Evolutionary conservation across 2,113 vertebrate species (phyloP), one percentile per base, ranked within the genome.

Genomic region (Cervus canadensis): DNA sequence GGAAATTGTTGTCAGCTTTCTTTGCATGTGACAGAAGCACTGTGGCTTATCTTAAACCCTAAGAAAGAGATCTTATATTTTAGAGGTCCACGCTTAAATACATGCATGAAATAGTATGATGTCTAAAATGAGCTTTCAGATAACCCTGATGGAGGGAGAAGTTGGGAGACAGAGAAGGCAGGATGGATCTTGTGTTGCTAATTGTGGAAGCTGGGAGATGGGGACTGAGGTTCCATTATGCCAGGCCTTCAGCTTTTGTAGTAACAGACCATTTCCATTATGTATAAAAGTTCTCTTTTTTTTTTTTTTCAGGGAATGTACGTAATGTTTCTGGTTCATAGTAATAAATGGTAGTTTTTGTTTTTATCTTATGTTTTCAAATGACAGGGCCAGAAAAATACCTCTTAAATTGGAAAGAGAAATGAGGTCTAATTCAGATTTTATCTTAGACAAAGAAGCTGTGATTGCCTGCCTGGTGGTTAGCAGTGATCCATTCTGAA

Each of bases 151-250:
- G 45, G 28, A 13, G 10, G 59, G 16, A 17, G 2, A 5, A 0
- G 64, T 1, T 3, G 15, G 83, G 11, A 25, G 26, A 5, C 30
- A 3, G 74, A 15, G 25, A 1, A 4, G 12, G 23, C n/a, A 10
- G 92, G 52, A 17, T 2, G 28, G 40, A 60, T 6, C 26, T n/a
- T 1, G 3, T 13, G 67, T 0, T 0, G 26, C 11, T 9, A 16
- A 1, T 3, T 10, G 30, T 12, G 1, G 16, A 17, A 1, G 14
- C 33, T 1, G 4, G 23, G 54, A 5, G 36, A 19, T 11, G 52
- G 43, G 12, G 4, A 1, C 50, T 0, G 5, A 15, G 57, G 28
- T 28, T 13, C 16, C 0, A 0, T 1, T 11, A 8, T 0, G 0
- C 3, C 3, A 1, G 33, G 25, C 48, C 43, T 16, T 5, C 28